Conservation (phyloP, 2,113 vertebrate species). For the Chiloscyllium plagiosum region DNA sequence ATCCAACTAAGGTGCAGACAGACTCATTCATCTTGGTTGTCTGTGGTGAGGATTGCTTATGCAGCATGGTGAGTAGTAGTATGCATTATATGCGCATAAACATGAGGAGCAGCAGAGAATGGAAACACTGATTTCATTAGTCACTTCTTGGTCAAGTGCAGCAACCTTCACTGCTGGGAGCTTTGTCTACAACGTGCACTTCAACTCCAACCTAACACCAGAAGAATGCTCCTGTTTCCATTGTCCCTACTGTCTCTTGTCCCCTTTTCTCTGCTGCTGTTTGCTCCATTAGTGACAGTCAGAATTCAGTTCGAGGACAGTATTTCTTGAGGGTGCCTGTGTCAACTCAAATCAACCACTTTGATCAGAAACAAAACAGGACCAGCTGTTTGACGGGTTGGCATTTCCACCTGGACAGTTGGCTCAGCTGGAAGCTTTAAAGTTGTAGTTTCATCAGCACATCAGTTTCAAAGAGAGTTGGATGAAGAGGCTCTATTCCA, state of each 20-base stretch:
- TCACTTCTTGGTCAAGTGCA: background rate
- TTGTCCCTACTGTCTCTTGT: background rate
- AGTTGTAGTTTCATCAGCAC: background rate
- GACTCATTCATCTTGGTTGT: too few relatives aligned
- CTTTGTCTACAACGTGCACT: background rate
- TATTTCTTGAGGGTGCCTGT: background rate
- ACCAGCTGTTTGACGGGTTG: background rate
- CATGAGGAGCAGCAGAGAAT: background rate
- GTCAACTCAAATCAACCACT: background rate
- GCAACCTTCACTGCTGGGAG: background rate
- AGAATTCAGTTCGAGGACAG: background rate
- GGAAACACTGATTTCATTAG: background rate
- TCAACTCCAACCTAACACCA: background rate
- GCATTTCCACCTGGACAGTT: background rate
- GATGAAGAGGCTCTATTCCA: background rate
- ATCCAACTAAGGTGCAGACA: too few relatives aligned
- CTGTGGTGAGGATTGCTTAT: too few relatives aligned
- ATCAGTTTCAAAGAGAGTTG: background rate
- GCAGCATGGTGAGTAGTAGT: too few relatives aligned
- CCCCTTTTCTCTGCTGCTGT: background rate
- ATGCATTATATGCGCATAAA: too few relatives aligned
- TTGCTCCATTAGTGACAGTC: background rate
- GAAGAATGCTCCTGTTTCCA: background rate
- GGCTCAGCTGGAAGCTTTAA: background rate
- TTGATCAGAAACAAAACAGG: background rate